These are phyloP conservation scores for Lycorma delicatula DNA, from an alignment of 1,140 invertebrate genomes.

Conservation along the genomic window DNA sequence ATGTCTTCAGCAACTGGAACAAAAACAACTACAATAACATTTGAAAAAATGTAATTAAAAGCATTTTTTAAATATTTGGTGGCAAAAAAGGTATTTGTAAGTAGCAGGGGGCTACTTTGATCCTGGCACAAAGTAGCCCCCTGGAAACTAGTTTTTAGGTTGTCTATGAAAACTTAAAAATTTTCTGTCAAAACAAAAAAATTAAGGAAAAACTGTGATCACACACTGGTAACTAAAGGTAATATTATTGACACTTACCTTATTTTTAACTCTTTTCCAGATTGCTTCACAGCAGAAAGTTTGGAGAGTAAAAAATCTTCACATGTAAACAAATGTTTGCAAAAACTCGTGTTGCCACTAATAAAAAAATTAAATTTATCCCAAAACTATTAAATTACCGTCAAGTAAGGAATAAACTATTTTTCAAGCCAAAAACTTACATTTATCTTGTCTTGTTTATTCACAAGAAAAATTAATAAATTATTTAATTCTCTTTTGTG, in stretches of 20 bases:
- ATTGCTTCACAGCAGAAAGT: slow-evolving; percentile 8
- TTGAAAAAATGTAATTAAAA: too few species aligned
- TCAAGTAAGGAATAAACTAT: too few species aligned
- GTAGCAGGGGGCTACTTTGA: neutral
- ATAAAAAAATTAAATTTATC: too few species aligned
- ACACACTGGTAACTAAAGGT: slow-evolving; percentile 10
- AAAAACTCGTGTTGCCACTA: too few species aligned
- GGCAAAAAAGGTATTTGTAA: neutral
- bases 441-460: too few species aligned
- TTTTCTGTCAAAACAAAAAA: slow-evolving; percentile 10
- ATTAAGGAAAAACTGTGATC: slow-evolving; percentile 10
- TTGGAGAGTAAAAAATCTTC: slow-evolving; percentile 6
- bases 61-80: neutral
- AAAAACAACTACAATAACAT: too few species aligned
- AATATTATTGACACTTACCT: slow-evolving; percentile 10
- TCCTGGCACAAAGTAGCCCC: slow-evolving; percentile 10
- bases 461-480: too few species aligned
- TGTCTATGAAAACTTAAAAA: neutral
- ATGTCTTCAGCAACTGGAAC: slow-evolving; percentile 14
- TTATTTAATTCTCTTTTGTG: too few species aligned
- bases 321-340: too few species aligned
- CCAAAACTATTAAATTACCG: too few species aligned
- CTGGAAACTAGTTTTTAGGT: slow-evolving; percentile 7
- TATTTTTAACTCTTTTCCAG: slow-evolving; percentile 1
- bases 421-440: too few species aligned